phyloP scores from a whole-genome alignment of 2,888 invertebrate genomes.

The Diachrysia chrysitis region DNA sequence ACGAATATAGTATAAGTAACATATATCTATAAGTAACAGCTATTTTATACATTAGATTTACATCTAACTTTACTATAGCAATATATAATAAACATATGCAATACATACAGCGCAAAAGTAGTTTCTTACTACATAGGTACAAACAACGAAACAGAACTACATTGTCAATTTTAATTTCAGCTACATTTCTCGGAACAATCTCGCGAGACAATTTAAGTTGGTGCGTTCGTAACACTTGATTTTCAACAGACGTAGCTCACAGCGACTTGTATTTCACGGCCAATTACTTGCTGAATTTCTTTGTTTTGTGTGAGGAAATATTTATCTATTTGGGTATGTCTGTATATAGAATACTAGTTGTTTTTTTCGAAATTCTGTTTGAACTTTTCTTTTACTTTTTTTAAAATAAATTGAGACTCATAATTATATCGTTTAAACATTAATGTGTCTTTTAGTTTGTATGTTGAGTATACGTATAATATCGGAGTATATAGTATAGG shows the following conservation, averaged over 20 bases:
- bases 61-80: no score
- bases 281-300: conserved; percentile 6
- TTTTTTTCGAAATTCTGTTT: no score
- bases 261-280: neutral
- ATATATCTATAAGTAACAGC: no score
- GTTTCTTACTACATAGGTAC: neutral
- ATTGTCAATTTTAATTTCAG: conserved; percentile 1
- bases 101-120: neutral
- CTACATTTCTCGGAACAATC: neutral
- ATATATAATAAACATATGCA: neutral
- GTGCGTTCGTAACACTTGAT: conserved; percentile 6
- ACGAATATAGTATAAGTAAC: no score
- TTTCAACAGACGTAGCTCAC: neutral
- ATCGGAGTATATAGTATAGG: no score
- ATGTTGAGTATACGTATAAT: no score
- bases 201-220: conserved; percentile 4
- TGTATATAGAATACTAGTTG: neutral
- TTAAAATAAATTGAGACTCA: no score
- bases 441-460: no score
- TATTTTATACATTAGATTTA: no score
- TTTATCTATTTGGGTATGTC: neutral
- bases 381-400: no score
- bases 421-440: no score
- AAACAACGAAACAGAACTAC: neutral
- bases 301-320: neutral